phyloP scores from a whole-genome alignment of 2,113 vertebrate genomes.

The Baryphthengus martii region DNA sequence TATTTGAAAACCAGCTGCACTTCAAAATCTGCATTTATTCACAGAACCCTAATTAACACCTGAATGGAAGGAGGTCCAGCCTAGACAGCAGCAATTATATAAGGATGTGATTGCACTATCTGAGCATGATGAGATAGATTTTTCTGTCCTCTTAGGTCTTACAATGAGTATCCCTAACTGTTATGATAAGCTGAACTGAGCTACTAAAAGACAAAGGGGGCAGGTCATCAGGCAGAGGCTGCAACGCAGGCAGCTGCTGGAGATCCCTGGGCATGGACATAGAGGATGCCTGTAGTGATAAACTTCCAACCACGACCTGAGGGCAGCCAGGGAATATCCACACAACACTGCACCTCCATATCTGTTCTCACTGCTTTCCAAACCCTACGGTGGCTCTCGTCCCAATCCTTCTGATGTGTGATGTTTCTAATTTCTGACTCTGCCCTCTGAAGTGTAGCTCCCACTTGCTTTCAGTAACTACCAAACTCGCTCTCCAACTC shows the following conservation, averaged over 20 bases:
- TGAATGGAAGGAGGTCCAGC: not conserved
- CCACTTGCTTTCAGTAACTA: not conserved
- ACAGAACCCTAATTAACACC: not conserved
- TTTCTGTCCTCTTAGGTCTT: not conserved
- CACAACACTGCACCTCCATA: not conserved
- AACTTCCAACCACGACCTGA: not conserved
- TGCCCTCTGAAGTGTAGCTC: not conserved
- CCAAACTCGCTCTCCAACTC: not conserved
- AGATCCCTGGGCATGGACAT: not conserved
- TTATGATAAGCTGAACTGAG: not conserved
- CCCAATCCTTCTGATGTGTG: not conserved
- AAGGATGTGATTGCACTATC: not conserved
- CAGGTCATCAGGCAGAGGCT: not conserved
- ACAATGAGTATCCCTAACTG: not conserved
- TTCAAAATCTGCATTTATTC: not conserved
- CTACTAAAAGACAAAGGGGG: not conserved
- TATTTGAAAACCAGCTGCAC: not conserved
- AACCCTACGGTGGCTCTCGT: fast-evolving
- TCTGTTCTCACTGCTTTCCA: not conserved
- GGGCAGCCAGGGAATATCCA: not conserved
- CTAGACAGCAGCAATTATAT: not conserved
- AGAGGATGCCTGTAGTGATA: not conserved
- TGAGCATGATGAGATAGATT: not conserved
- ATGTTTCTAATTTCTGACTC: not conserved
- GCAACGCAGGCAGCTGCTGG: not conserved